Evolutionary conservation across 2,113 vertebrate species (phyloP), one percentile per base, ranked within the genome.

Genomic region (Mungos mungo): DNA sequence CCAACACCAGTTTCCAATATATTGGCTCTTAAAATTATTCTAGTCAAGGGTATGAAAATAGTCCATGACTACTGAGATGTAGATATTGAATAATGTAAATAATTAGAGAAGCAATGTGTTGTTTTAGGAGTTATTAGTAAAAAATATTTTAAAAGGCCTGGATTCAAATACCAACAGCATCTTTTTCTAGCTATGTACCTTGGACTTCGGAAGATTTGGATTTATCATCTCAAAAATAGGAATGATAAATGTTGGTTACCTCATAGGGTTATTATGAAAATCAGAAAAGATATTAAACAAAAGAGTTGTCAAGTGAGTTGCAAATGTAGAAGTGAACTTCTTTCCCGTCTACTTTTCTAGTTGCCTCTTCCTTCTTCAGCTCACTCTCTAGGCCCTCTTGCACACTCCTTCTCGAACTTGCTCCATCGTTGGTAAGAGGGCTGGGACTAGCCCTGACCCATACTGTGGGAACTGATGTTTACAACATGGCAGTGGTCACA

Each of bases 381-480:
- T 10, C 4, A 18, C 31, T 4, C 15, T 2, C 23, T 25, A 8
- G 33, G 33, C 52, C 60, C 5, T 74, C 63, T 77, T 57, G 4
- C 1, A 25, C 13, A 14, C 13, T 57, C 10, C 25, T 82, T 84
- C 25, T 52, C 2, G 1, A 31, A 69, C 7, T 57, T 31, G 31
- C 14, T 35, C 16, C 8, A 18, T 89, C 15, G 79, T 81, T 69
- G 29, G 7, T 10, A 31, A 31, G 35, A 35, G 1, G 21, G 5
- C 63, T 13, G 33, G 25, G 21, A 54, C 65, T 31, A 12, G 57
- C 38, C 8, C 15, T 72, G 1, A 27, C 13, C 19, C 27, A 45
- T 1, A 2, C 7, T 1, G 0, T 13, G 8, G 11, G 7, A 1
- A 14, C 5, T 65, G 38, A 12, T 63, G 80, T 80, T 52, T 50